These are phyloP conservation scores for Rhineura floridana DNA, from an alignment of 2,113 vertebrate species.

Conservation along the genomic window DNA sequence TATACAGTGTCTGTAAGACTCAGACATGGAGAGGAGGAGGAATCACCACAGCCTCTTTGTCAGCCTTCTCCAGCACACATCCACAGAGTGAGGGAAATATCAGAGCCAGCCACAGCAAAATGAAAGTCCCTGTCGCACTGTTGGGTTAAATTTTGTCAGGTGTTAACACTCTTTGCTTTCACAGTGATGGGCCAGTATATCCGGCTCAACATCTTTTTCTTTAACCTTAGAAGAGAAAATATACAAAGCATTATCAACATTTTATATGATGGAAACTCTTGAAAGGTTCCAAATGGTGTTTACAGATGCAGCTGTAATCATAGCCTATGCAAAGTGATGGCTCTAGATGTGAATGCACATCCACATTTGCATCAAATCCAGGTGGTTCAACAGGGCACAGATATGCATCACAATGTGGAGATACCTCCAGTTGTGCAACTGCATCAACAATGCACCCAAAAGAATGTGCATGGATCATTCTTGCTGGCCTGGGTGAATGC, in stretches of 20 bases:
- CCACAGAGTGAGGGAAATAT: conserved; percentile 28
- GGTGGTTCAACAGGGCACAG: neutral
- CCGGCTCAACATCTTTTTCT: neutral
- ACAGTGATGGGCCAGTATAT: neutral
- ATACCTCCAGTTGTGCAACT: neutral
- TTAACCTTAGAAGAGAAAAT: neutral
- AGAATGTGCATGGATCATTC: neutral
- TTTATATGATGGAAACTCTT: neutral
- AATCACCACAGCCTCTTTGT: neutral
- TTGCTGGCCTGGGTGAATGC: neutral
- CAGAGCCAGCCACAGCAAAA: conserved; percentile 49
- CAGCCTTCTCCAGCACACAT: conserved; percentile 13
- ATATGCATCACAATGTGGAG: neutral
- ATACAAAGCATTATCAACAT: neutral
- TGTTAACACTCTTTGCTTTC: neutral
- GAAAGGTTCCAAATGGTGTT: neutral
- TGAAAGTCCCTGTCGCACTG: conserved; percentile 29
- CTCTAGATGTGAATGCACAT: neutral
- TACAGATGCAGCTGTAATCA: neutral
- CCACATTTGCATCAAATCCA: neutral
- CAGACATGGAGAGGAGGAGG: conserved; percentile 22
- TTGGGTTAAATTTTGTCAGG: conserved; percentile 47
- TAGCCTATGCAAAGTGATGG: neutral
- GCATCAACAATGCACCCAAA: neutral
- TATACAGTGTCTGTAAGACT: conserved; percentile 40